Percentiles rank a stretch among this genome's conserved stretches.
Conservation (phyloP, 2,888 invertebrate species). For the Spilosoma lubricipeda region DNA sequence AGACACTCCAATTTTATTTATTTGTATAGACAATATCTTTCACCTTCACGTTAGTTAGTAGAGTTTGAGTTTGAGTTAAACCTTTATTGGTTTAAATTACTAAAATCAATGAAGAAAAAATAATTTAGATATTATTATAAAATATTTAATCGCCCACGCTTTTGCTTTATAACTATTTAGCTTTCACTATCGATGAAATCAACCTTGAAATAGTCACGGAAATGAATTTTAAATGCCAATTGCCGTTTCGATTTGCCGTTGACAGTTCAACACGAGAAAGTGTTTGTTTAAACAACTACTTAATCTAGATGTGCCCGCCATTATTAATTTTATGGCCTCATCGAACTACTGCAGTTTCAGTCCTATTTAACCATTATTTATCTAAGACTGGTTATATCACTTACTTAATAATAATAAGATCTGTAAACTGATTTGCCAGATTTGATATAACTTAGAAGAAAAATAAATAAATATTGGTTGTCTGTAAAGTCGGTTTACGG, state of each 20-base stretch:
- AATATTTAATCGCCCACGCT: not conserved
- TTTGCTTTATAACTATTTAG: constrained; percentile 20
- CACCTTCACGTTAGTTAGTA: too few species aligned
- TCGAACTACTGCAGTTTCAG: not conserved
- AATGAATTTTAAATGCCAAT: constrained; percentile 18
- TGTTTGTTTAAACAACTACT: not conserved
- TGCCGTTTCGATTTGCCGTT: constrained; percentile 22
- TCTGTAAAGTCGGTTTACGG: too few species aligned
- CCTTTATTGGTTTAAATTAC: not conserved
- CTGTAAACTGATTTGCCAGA: not conserved
- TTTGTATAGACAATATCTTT: too few species aligned
- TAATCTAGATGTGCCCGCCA: not conserved
- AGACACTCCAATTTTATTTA: too few species aligned
- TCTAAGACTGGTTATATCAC: not conserved
- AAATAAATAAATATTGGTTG: too few species aligned
- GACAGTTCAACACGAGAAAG: constrained; percentile 33
- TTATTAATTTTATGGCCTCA: not conserved
- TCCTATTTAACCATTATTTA: too few species aligned
- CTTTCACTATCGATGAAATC: constrained; percentile 29
- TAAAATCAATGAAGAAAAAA: not conserved
- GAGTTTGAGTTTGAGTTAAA: too few species aligned
- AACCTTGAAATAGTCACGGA: constrained; percentile 27
- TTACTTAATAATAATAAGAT: not conserved
- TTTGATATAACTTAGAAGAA: too few species aligned
- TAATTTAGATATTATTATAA: not conserved